Conservation (phyloP, 2,888 invertebrate species). For the Baronia brevicornis region DNA sequence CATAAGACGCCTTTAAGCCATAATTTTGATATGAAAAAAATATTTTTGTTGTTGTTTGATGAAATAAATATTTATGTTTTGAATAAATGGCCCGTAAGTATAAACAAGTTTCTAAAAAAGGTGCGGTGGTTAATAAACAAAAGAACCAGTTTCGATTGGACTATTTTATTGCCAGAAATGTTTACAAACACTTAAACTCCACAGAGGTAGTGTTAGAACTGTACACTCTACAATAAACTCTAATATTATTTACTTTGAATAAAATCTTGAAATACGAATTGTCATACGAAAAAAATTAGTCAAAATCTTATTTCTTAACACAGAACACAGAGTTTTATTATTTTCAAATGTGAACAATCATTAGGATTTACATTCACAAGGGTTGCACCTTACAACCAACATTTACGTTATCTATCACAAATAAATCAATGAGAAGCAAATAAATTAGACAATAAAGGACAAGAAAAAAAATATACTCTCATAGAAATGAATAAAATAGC, state of each 20-base stretch:
- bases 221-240: constrained; percentile 59
- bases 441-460: constrained; percentile 64
- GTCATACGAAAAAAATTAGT: constrained; percentile 51
- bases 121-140: constrained; percentile 17
- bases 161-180: constrained; percentile 75
- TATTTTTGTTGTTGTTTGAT: neutral
- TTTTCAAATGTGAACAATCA: constrained; percentile 39
- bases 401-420: constrained; percentile 63
- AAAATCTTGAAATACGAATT: constrained; percentile 40
- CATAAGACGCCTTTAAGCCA: too few relatives aligned
- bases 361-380: constrained; percentile 57
- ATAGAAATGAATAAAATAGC: constrained; percentile 64
- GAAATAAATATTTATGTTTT: too few relatives aligned
- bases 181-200: constrained; percentile 67
- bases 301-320: constrained; percentile 47
- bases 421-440: constrained; percentile 47
- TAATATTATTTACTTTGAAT: constrained; percentile 64
- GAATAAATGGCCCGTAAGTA: too few relatives aligned
- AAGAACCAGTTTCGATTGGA: constrained; percentile 48
- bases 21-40: neutral
- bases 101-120: constrained; percentile 5
- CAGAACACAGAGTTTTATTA: constrained; percentile 52
- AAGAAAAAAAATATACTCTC: constrained; percentile 57
- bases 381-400: constrained; percentile 64
- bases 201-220: constrained; percentile 54